These are phyloP conservation scores for Drosophila arizonae DNA, from an alignment of 1,140 invertebrate species.

Conservation along the genomic window DNA sequence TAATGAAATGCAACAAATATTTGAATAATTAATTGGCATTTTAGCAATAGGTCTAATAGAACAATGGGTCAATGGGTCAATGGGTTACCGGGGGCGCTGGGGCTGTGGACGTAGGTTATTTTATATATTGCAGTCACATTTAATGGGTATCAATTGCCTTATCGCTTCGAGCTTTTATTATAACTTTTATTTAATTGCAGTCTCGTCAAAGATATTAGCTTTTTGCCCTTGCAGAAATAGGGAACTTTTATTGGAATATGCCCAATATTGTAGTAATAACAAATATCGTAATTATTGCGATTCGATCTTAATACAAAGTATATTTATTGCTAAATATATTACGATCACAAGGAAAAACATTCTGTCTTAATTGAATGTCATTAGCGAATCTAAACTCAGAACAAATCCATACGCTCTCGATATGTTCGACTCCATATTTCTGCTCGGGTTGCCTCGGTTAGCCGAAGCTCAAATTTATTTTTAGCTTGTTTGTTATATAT, in stretches of 20 bases:
- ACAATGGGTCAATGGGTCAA: constrained; percentile 35
- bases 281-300: too few species aligned
- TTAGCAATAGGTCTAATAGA: constrained; percentile 24
- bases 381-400: too few species aligned
- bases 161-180: constrained; percentile 1
- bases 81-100: neutral
- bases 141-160: constrained; percentile 14
- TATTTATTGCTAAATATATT: too few species aligned
- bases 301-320: too few species aligned
- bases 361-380: too few species aligned
- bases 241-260: neutral
- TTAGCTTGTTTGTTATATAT: neutral
- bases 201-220: neutral
- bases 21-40: constrained; percentile 62
- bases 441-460: constrained; percentile 26
- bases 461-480: constrained; percentile 5
- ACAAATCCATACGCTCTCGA: neutral
- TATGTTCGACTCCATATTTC: neutral
- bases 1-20: constrained; percentile 51
- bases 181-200: neutral
- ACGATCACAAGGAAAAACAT: too few species aligned
- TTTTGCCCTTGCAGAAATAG: constrained; percentile 24
- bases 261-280: too few species aligned
- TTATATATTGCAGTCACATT: constrained; percentile 26
- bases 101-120: constrained; percentile 13